phyloP scores from a whole-genome alignment of 1,140 invertebrate genomes.

The Galendromus occidentalis region DNA sequence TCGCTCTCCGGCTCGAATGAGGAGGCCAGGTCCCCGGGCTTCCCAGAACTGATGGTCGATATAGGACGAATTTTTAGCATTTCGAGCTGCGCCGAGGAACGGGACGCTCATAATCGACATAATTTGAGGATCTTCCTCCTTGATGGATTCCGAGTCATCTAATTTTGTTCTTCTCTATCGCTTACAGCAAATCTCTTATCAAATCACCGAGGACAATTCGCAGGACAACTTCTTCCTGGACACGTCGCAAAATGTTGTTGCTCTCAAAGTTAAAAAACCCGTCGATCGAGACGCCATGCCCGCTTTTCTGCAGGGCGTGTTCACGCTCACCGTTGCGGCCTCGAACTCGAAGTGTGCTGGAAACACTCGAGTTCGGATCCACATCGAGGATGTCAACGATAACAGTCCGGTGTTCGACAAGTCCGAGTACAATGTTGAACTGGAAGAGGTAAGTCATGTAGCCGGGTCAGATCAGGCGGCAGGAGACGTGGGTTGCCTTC shows the following conservation, averaged over 20 bases:
- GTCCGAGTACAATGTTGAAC: conserved; percentile 20
- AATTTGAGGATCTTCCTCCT: no score
- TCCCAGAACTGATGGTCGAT: no score
- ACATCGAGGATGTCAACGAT: conserved; percentile 43
- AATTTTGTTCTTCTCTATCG: neutral
- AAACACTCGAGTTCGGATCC: conserved; percentile 20
- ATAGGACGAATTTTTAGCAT: no score
- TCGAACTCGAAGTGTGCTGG: conserved; percentile 20
- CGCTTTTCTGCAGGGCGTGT: conserved; percentile 22
- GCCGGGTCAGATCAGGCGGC: no score
- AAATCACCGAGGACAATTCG: conserved; percentile 24
- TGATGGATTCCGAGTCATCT: no score
- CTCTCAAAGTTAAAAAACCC: conserved; percentile 21
- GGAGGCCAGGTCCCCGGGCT: no score
- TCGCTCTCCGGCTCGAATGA: no score
- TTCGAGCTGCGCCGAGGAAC: no score
- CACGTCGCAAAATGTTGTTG: conserved; percentile 18
- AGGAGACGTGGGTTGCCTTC: no score
- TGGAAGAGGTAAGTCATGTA: conserved; percentile 18
- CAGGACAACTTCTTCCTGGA: conserved; percentile 23
- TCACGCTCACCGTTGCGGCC: conserved; percentile 21
- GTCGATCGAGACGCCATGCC: conserved; percentile 22
- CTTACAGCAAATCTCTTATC: conserved; percentile 18
- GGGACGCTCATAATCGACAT: no score
- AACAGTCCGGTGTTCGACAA: conserved; percentile 64